Evolutionary conservation across 2,797 vertebrate genomes (phyloP), one percentile per base, ranked within the genome.

Genomic region (Malacoctenus gilli): DNA sequence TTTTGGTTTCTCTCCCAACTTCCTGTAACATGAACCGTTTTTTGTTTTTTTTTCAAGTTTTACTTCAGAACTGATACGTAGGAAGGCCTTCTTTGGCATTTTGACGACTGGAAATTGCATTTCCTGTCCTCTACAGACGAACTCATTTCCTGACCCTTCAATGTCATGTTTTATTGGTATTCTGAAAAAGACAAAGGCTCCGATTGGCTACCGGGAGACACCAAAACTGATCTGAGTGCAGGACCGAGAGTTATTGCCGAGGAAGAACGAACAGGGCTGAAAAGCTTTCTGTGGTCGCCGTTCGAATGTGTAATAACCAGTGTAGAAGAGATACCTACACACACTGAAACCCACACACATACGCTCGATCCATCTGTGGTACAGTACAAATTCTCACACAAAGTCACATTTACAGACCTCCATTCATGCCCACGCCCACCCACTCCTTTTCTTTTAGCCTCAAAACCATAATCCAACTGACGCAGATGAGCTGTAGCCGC

Each of bases 281-380:
- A 9, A 6, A 2, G 25, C 25, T 9, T 28, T 9, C 25, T 28
- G 25, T 9, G 25, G 25, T 28, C 6, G 25, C 25, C 25, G 25
- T 9, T 28, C 9, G 25, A 28, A 28, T 28, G 25, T 28, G 25
- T 28, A 28, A 28, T 28, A 28, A 28, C 25, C 37, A 72, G 52
- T 28, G 61, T 43, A 43, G 34, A 5, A 71, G 62, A 46, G 39
- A 77, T 73, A 68, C 59, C 61, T 68, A 62, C 66, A 70, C 37
- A 47, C 43, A 35, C 21, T 47, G 38, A 77, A 76, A 49, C 69
- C 68, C 75, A 65, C 68, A 71, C 72, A 52, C 73, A 77, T 69
- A 74, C 68, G 49, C 78, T 80, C 74, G 63, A 76, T 57, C 82
- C 83, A 84, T 84, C 82, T 85, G 84, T 68, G 80, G 43, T 66